phyloP scores from a whole-genome alignment of 1,140 invertebrate species.

The Drosophila ironensis region DNA sequence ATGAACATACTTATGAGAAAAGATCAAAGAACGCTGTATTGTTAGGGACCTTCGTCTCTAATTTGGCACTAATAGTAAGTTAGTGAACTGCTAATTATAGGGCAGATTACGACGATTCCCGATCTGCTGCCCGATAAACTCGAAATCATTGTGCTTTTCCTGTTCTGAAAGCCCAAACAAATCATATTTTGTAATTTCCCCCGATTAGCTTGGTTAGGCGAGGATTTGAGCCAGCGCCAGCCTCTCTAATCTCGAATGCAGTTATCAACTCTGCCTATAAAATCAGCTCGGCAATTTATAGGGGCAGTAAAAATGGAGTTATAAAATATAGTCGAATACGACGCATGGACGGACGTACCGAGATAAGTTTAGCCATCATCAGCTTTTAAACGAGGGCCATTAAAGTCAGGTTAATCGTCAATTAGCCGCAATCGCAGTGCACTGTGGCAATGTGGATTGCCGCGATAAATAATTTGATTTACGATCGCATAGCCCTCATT shows the following conservation, averaged over 20 bases:
- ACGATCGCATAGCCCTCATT: conserved; percentile 14
- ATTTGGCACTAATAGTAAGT: conserved; percentile 11
- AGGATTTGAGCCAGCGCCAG: conserved; percentile 14
- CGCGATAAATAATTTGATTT: conserved; percentile 63
- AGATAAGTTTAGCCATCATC: conserved; percentile 47
- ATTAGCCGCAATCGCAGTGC: conserved; percentile 55
- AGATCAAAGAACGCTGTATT: conserved; percentile 33
- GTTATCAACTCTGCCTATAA: conserved; percentile 52
- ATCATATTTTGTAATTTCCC: conserved; percentile 5
- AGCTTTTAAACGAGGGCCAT: conserved; percentile 42
- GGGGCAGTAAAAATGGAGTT: conserved; percentile 20
- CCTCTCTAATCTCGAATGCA: conserved; percentile 47
- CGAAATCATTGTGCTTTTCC: conserved; percentile 9
- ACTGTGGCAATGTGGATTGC: conserved; percentile 15
- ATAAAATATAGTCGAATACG: conserved; percentile 47
- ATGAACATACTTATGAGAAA: neutral
- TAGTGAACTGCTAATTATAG: conserved; percentile 22
- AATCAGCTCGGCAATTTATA: conserved; percentile 67
- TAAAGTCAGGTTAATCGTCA: conserved; percentile 64
- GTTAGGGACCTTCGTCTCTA: conserved; percentile 24
- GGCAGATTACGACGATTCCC: neutral
- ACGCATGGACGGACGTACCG: conserved; percentile 13
- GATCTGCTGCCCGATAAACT: conserved; percentile 12
- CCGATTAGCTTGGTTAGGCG: neutral
- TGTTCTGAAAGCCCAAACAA: conserved; percentile 10